Percentiles rank a stretch among this genome's conserved stretches.
Evolutionary conservation across 2,113 vertebrate species (phyloP).

Genomic region (Erinaceus europaeus): DNA sequence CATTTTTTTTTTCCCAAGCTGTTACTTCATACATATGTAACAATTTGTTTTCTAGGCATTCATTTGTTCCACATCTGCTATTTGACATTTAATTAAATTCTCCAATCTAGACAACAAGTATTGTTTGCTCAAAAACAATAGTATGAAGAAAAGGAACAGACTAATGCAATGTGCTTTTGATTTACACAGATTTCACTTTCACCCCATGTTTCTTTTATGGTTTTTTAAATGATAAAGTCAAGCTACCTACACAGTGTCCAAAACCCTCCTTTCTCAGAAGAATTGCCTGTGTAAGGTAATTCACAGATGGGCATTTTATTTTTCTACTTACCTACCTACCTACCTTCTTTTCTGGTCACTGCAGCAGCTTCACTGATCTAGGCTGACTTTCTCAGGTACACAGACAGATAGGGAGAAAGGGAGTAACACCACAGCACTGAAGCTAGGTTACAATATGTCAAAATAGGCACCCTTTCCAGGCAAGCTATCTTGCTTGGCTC

Average conservation of each 20-base stretch:
- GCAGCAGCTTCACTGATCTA: no score
- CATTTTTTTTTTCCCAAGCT: constrained; percentile 25
- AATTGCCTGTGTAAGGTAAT: not conserved
- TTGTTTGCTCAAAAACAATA: constrained; percentile 38
- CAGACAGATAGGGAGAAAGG: no score
- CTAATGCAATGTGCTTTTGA: not conserved
- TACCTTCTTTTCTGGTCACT: no score
- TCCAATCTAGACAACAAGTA: not conserved
- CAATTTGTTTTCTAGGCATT: constrained; percentile 15
- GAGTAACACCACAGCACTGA: no score
- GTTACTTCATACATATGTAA: constrained; percentile 30
- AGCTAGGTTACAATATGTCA: no score
- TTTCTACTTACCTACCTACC: no score
- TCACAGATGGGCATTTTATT: not conserved
- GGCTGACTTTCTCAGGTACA: no score
- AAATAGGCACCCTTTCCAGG: no score
- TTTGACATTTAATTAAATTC: constrained; percentile 50
- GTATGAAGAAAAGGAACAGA: not conserved
- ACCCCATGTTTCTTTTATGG: not conserved
- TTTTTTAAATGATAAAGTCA: constrained; percentile 33
- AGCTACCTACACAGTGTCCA: not conserved
- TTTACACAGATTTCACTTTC: not conserved
- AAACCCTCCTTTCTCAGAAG: not conserved
- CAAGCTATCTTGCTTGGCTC: no score
- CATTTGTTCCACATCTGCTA: constrained; percentile 41